Base-by-base conservation (phyloP, 2,113 vertebrate genomes). In the Cebidichthys violaceus region DNA sequence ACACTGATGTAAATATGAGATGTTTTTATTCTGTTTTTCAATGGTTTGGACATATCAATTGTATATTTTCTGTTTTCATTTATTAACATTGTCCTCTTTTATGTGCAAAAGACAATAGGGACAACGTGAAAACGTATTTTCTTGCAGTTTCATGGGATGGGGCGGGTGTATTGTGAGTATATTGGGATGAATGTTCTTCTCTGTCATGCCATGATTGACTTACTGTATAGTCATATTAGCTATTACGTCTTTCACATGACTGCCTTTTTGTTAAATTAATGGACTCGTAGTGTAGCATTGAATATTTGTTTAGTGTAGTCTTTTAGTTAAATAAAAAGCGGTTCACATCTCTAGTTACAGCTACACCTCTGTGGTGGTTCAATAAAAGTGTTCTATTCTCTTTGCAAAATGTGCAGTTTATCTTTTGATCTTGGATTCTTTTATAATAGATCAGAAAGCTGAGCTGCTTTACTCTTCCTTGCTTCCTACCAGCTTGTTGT, bases 191-290 rank as follows among this genome's bases (percentile, higher is more conserved):
- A 14, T 68, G 39, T 64, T 89, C 10, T 18, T n/a, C 59, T 76
- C 71, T 86, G 68, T 81, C 77, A 79, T 45, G 78, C 72, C 87
- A 78, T 79, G 66, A 82, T 69, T 81, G 64, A 76, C 78, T 78
- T 57, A 70, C 60, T 66, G 24, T 71, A 4, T 70, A 87, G 80
- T 69, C 2, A 9, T 65, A 37, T 72, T 70, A 70, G 61, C 8
- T 45, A 39, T 70, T 24, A 37, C 20, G 71, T 84, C 67, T 66
- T 86, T 93, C 93, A 94, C 93, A 74, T 77, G 86, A 85, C 83
- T 93, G 93, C 93, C 93, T 94, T 94, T 90, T 88, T 80, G 65
- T 83, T 79, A 41, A 84, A 64, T 77, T 1, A 47, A 67, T 67
- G 31, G 15, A 75, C 17, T 67, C 31, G 67, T 84, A 70, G 73